Base-by-base conservation (phyloP, 2,888 invertebrate species). In the Diarsia rubi region DNA sequence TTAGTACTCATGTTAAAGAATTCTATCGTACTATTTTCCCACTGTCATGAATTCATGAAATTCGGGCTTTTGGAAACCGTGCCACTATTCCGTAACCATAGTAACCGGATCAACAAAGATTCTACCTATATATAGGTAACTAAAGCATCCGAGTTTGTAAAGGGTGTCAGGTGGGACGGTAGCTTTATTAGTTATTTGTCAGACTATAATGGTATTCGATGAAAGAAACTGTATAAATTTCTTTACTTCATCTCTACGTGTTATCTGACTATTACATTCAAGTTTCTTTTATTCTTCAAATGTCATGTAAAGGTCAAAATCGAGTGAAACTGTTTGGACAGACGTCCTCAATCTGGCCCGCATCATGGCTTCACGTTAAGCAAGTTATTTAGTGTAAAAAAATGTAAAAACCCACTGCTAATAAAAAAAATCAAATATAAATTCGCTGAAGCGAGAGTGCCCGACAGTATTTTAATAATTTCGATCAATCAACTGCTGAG, bases 111-210 rank as follows among this genome's bases (percentile, higher is more conserved):
- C 54, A 59, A 49, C 62, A 63, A 47, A 21, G 44, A 54, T 62
- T 52, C 19, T 52, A 14, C 4, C n/a, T 42, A 21, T 45, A 45
- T 65, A 24, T 21, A 16, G 63, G 6, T 24, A 47, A 21, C 9
- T 59, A 21, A 42, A 42, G 19, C 9, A 42, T 45, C 37, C 11
- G 14, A 45, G 4, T 47, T 27, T 27, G 49, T n/a, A 14, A 60
- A 42, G 24, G 54, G 21, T 19, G 24, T 24, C 75, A 78, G 78
- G 66, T 66, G 75, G 24, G 5, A 3, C 47, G 24, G n/a, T 19
- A 14, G 6, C 0, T n/a, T 60, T 49, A 37, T 49, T 14, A 64
- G 49, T 37, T 57, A 47, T 21, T 37, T 57, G 24, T 47, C 3
- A 54, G 8, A 6, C 2, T 19, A 0, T 37, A 45, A 45, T 45